These are phyloP conservation scores for Ptyas mucosa DNA, from an alignment of 2,113 vertebrate species.

Conservation along the genomic window DNA sequence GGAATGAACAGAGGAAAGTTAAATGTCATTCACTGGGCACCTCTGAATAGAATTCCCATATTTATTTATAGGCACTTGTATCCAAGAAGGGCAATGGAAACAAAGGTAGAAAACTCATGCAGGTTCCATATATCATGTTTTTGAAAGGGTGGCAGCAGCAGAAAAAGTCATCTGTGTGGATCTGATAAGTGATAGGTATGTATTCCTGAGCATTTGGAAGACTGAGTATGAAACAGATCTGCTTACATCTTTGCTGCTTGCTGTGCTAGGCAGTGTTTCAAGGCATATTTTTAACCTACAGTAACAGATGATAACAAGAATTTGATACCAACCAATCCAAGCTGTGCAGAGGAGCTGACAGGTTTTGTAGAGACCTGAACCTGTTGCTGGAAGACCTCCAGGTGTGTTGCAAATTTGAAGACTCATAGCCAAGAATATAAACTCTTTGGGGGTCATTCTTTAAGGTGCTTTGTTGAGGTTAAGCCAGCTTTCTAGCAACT, in stretches of 20 bases:
- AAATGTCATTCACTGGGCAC: background rate
- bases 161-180: background rate
- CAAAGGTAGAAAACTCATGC: background rate
- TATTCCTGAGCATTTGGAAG: background rate
- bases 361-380: background rate
- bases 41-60: background rate
- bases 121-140: constrained; percentile 2
- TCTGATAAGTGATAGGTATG: background rate
- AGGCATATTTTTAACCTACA: background rate
- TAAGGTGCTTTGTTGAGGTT: background rate
- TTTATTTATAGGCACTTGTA: constrained; percentile 25
- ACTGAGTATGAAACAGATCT: background rate
- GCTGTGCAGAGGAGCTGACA: background rate
- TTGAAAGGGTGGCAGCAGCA: background rate
- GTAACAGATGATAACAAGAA: background rate
- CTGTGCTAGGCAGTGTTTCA: background rate
- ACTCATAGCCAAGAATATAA: background rate
- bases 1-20: background rate
- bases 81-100: constrained; percentile 4
- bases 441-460: background rate
- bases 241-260: background rate
- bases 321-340: background rate
- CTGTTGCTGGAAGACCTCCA: background rate
- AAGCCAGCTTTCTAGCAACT: background rate
- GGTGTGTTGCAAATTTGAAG: background rate